Evolutionary conservation across 2,888 invertebrate genomes (phyloP).

Genomic region (Sinelater perroti): DNA sequence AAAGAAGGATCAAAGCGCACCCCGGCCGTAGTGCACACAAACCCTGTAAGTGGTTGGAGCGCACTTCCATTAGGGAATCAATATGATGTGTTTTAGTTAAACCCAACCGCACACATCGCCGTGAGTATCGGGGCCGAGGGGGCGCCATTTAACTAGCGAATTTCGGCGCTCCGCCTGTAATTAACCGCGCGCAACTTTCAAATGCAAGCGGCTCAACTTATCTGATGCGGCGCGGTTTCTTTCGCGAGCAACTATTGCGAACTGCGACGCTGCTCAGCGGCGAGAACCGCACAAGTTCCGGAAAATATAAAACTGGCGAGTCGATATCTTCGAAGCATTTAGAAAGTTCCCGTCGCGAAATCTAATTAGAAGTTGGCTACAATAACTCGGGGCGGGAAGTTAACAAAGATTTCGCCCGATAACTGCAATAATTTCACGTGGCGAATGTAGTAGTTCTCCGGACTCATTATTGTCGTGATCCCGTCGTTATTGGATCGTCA

Average conservation of each 20-base stretch:
- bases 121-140: constrained; percentile 18
- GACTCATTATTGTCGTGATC: constrained; percentile 45
- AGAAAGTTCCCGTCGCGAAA: constrained; percentile 43
- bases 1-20: constrained; percentile 50
- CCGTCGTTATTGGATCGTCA: constrained; percentile 35
- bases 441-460: constrained; percentile 45
- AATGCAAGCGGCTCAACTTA: no score
- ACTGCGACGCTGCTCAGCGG: constrained; percentile 3
- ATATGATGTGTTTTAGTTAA: constrained; percentile 36
- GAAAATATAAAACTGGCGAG: constrained; percentile 26
- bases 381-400: constrained; percentile 42
- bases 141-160: constrained; percentile 10
- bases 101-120: constrained; percentile 20
- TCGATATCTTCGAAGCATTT: constrained; percentile 37
- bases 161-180: neutral
- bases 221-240: no score
- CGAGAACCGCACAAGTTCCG: constrained; percentile 5
- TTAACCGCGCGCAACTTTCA: no score
- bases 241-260: no score
- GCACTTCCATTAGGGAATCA: constrained; percentile 51
- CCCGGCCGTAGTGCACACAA: constrained; percentile 45
- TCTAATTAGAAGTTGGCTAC: constrained; percentile 44
- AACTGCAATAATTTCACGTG: constrained; percentile 43
- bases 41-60: constrained; percentile 49
- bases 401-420: constrained; percentile 45